phyloP scores from a whole-genome alignment of 2,797 vertebrate species.

The Siniperca undulata region DNA sequence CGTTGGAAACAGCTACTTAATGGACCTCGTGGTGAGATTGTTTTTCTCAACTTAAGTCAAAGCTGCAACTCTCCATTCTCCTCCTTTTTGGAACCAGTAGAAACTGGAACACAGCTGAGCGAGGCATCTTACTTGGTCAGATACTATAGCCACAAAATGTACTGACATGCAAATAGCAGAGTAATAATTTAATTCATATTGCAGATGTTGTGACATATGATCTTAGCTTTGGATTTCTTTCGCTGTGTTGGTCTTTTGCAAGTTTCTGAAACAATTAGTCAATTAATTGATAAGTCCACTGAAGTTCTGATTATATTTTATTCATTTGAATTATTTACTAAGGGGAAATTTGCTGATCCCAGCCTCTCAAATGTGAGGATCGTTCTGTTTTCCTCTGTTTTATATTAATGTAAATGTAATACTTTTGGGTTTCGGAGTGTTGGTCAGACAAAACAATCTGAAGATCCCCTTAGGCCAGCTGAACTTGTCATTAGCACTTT shows the following conservation, averaged over 20 bases:
- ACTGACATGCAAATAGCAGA: neutral
- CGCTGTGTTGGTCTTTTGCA: neutral
- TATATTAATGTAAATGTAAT: neutral
- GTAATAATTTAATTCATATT: neutral
- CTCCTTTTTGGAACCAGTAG: neutral
- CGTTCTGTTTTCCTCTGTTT: neutral
- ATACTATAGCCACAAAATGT: neutral
- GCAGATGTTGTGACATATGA: neutral
- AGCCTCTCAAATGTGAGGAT: neutral
- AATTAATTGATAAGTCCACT: neutral
- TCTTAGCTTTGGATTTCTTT: neutral
- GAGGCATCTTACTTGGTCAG: neutral
- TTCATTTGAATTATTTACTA: neutral
- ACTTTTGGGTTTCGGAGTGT: neutral
- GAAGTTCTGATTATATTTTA: neutral
- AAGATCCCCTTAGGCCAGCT: neutral
- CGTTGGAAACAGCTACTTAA: neutral
- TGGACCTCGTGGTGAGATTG: neutral
- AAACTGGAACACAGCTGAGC: neutral
- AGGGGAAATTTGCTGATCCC: neutral
- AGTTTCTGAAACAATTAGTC: neutral
- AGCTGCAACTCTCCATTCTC: neutral
- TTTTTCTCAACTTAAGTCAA: neutral
- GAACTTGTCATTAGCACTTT: neutral
- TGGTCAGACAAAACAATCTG: neutral